Evolutionary conservation across 2,888 invertebrate genomes (phyloP), one percentile per base, ranked within the genome.

Genomic region (Lypha dubia): DNA sequence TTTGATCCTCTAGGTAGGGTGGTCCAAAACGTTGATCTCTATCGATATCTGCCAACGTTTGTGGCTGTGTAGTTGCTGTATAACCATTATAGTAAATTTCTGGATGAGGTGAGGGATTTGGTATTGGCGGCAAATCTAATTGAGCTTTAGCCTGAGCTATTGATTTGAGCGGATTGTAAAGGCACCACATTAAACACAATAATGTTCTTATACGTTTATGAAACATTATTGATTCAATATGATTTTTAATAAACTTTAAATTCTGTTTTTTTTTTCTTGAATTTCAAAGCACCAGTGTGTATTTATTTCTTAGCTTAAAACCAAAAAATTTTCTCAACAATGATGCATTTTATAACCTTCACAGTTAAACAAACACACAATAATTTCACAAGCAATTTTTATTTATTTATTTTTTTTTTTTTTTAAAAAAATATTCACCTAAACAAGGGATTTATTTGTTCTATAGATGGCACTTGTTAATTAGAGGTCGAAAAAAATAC

Each of bases 41-140:
- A 88, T 92, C 90, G 2, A 84, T 83, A 87, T 92, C 92, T 8
- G 88, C 89, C 15, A 86, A 65, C 11, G 86, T 82, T 62, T 89
- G 89, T 20, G 88, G 84, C n/a, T 89, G 88, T 20, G 86, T 74
- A 35, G 87, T 89, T 9, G 88, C 88, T 38, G 91, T 89, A 53
- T 91, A 91, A 20, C 91, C 91, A 81, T 92, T 92, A 79, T 90
- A 90, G 51, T 83, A 89, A 11, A 90, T 87, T 82, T 92, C 89
- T 1, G 90, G 90, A 24, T 89, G 88, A 15, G 89, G 88, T 9
- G 87, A 86, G n/a, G 87, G 87, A 32, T 87, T 84, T 86, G 93
- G 89, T 51, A 94, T 88, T 0, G 94, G 94, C 2, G 94, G 94
- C 60, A 94, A 88, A 88, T 94, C 94, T 62, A 94, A 89, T 87